Evolutionary conservation across 2,797 vertebrate species (phyloP), one percentile per base, ranked within the genome.

Genomic region (Sebastes kiyomatsui): DNA sequence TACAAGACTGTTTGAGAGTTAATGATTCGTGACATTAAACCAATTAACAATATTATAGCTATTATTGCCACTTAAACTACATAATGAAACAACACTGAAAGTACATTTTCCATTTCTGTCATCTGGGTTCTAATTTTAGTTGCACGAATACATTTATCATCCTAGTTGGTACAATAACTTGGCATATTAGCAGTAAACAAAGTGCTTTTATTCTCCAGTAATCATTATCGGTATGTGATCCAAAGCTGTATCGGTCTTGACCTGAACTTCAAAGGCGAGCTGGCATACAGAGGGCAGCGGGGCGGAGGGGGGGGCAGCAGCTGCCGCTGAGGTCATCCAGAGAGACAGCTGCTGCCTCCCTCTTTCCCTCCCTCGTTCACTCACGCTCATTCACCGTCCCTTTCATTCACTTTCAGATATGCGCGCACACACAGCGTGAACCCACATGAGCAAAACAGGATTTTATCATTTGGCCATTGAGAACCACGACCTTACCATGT

Each of bases 251-350:
- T 90, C 62, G 66, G 75, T 87, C 75, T 78, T 83, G 88, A 89
- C 67, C 80, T 76, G 82, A 79, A 90, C 88, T 92, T 93, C 91
- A 93, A 93, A 94, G 90, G 61, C 66, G 6, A 78, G 75, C 81
- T 92, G 92, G 88, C 87, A 87, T 64, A 90, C 78, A 81, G 83
- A 80, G 88, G 87, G 80, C 46, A 67, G 79, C 32, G 10, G 70
- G 23, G 68, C 0, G 42, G 67, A n/a, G 58, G 25, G 61, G 20
- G 83, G 74, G 77, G 52, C 49, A 85, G 90, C 93, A 94, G 92
- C 93, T 94, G 92, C 89, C 30, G 69, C 87, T 93, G 90, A 93
- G 92, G 92, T 93, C 94, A 91, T 91, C 80, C 88, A 89, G 79
- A 62, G 88, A 72, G 71, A 87, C 92, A 95, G 92, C 94, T 94